Conservation (phyloP, 2,113 vertebrate genomes). For the Lethenteron camtschaticum region DNA sequence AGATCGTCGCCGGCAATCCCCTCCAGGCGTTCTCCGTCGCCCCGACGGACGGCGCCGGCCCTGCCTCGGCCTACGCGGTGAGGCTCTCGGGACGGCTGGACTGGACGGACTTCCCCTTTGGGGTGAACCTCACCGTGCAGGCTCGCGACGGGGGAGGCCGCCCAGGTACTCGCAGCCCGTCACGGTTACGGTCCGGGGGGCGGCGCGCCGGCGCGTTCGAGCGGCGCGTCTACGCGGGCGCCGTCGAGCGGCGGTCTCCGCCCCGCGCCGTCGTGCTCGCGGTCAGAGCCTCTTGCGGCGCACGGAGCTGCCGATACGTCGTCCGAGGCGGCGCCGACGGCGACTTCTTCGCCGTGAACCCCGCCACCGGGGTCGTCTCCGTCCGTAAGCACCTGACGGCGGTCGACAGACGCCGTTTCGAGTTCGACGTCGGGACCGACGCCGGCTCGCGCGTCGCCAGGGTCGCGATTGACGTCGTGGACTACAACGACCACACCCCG, state of each 20-base stretch:
- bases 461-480: conserved; percentile 50
- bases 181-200: too few species aligned
- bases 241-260: conserved; percentile 66
- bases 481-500: conserved; percentile 60
- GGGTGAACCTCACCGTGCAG: conserved; percentile 82
- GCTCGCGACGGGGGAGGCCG: conserved; percentile 37
- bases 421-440: too few species aligned
- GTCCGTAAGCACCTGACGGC: conserved; percentile 36
- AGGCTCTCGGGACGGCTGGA: conserved; percentile 48
- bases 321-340: too few species aligned
- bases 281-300: too few species aligned
- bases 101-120: conserved; percentile 65
- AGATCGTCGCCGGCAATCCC: conserved; percentile 56
- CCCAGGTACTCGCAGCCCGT: too few species aligned
- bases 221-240: too few species aligned
- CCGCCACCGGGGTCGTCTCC: too few species aligned
- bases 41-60: conserved; percentile 43
- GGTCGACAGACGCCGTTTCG: conserved; percentile 14
- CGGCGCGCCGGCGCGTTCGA: too few species aligned
- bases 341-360: too few species aligned
- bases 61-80: conserved; percentile 74
- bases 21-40: conserved; percentile 53
- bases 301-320: too few species aligned
- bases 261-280: conserved; percentile 34
- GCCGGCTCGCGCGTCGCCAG: conserved; percentile 17